Percentiles rank a stretch among this genome's conserved stretches.
These are phyloP conservation scores for Virgularia gustaviana DNA, from an alignment of 92 coral and sea anemone genomes.

Conservation along the genomic window DNA sequence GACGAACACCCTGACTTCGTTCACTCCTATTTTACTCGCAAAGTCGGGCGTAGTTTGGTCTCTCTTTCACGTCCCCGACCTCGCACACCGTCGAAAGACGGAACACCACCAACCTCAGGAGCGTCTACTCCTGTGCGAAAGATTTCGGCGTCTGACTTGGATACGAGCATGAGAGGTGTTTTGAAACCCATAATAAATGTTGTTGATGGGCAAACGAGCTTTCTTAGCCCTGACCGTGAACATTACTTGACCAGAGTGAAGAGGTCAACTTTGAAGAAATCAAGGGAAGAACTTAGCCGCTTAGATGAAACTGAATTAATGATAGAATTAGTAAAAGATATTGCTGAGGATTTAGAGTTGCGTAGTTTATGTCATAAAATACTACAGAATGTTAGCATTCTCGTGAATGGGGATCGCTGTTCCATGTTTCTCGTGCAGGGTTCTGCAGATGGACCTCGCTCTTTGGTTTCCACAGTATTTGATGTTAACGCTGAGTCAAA, in stretches of 20 bases:
- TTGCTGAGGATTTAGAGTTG: conserved; percentile 92
- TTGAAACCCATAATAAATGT: conserved; percentile 89
- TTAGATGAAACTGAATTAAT: conserved; percentile 92
- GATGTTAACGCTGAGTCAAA: conserved; percentile 98
- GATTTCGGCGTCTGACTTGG: conserved; percentile 98
- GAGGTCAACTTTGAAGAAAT: conserved; percentile 80
- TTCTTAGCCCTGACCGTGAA: conserved; percentile 84
- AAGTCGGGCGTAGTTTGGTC: conserved; percentile 84
- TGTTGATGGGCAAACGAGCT: conserved; percentile 96
- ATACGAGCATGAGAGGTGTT: conserved; percentile 80
- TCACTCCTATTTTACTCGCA: conserved; percentile 94
- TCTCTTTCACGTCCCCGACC: conserved; percentile 81
- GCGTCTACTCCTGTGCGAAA: conserved; percentile 95
- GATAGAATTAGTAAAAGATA: conserved; percentile 99
- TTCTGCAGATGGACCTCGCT: conserved; percentile 90
- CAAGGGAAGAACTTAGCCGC: conserved; percentile 92
- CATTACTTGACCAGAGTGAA: conserved; percentile 46
- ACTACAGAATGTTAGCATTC: conserved; percentile 95
- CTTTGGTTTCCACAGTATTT: conserved; percentile 92
- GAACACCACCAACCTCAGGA: conserved; percentile 99
- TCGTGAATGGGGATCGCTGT: conserved; percentile 95
- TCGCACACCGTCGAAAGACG: conserved; percentile 75
- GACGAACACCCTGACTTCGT: conserved; percentile 99
- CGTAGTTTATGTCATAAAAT: conserved; percentile 95
- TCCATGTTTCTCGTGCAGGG: conserved; percentile 96